A percentile compares a stretch with the other conserved stretches of the same genome.
phyloP scores from a whole-genome alignment of 2,888 invertebrate species.

The Tenthredo amoena region DNA sequence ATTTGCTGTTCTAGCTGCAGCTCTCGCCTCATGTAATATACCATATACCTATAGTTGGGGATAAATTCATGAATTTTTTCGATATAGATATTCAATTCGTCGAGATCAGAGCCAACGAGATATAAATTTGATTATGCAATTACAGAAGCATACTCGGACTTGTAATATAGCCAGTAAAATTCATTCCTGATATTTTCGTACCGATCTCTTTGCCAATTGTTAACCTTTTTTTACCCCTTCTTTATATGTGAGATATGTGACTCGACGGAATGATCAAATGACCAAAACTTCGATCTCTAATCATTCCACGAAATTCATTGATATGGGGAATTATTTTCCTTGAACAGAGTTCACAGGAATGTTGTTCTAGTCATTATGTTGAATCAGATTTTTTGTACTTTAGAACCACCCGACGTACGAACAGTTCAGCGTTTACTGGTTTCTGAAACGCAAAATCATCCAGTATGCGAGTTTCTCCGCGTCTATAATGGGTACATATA shows the following conservation, averaged over 20 bases:
- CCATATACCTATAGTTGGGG: not conserved
- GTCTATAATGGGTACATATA: not conserved
- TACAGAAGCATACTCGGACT: not conserved
- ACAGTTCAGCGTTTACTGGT: not conserved
- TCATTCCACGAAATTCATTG: no score
- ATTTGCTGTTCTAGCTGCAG: slow-evolving; percentile 11
- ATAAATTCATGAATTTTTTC: not conserved
- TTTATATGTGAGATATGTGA: no score
- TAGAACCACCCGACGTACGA: not conserved
- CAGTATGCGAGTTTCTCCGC: not conserved
- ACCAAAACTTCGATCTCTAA: no score
- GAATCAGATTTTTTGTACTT: not conserved
- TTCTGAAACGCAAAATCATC: slow-evolving; percentile 19
- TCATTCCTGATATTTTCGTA: not conserved
- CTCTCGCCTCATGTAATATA: not conserved
- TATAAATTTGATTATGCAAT: not conserved
- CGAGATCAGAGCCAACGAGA: not conserved
- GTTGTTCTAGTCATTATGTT: not conserved
- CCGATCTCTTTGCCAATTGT: not conserved
- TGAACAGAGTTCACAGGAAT: no score
- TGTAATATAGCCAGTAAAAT: not conserved
- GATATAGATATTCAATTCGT: not conserved
- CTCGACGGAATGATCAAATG: no score
- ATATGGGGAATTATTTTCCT: no score
- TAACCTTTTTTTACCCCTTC: no score